Evolutionary conservation across 2,113 vertebrate genomes (phyloP).

Genomic region (Telmatochromis sp.): DNA sequence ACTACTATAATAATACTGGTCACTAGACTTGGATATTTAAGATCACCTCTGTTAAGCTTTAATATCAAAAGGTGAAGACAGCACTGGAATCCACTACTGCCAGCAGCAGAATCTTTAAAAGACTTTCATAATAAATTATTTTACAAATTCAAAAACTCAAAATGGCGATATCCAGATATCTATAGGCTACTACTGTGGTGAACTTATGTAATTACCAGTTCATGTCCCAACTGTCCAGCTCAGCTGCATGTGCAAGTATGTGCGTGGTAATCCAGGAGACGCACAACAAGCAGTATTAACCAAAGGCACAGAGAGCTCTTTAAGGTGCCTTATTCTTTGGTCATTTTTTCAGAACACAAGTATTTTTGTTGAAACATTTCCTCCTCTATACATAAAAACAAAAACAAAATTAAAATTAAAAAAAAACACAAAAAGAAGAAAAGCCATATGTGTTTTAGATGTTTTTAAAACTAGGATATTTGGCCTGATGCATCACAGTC

Average conservation of each 20-base stretch:
- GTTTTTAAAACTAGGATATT: neutral
- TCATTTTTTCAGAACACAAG: neutral
- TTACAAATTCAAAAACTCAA: neutral
- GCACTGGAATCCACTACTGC: neutral
- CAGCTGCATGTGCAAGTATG: neutral
- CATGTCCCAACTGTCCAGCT: neutral
- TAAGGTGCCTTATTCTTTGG: constrained; percentile 44
- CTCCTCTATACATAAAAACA: neutral
- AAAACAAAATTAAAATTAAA: neutral
- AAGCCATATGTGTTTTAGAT: constrained; percentile 34
- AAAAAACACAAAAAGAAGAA: neutral
- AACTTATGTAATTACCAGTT: neutral
- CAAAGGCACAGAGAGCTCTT: constrained; percentile 46
- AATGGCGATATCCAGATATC: neutral
- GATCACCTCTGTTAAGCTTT: neutral
- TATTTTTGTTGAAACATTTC: neutral
- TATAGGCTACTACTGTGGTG: neutral
- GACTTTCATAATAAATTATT: neutral
- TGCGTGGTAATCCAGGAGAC: neutral
- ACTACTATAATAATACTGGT: neutral
- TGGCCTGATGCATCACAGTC: neutral
- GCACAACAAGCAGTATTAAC: constrained; percentile 12
- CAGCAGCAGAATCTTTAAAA: neutral
- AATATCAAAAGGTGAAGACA: neutral
- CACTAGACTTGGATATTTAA: neutral